Percentiles rank a stretch among this genome's conserved stretches.
Evolutionary conservation across 2,113 vertebrate genomes (phyloP).

Genomic region (Craseonycteris thonglongyai): DNA sequence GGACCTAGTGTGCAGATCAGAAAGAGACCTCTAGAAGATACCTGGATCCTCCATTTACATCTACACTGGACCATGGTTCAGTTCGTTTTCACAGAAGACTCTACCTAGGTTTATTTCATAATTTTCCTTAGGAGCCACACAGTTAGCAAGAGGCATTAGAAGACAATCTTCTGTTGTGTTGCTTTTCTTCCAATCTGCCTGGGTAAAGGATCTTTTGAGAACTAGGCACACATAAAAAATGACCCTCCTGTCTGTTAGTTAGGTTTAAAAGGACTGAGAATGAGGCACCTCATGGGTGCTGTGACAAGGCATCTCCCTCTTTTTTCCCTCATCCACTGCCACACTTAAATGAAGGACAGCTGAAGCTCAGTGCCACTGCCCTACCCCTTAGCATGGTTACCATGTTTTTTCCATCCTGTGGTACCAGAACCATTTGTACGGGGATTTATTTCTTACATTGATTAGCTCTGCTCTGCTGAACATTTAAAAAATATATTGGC

Average conservation of each 20-base stretch:
- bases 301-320: neutral
- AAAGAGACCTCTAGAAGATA: neutral
- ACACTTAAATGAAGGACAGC: neutral
- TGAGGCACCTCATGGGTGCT: neutral
- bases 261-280: neutral
- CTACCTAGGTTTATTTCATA: neutral
- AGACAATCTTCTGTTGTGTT: neutral
- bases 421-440: neutral
- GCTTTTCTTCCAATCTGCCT: neutral
- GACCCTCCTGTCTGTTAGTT: neutral
- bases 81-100: neutral
- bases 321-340: neutral
- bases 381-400: accelerated
- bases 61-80: neutral
- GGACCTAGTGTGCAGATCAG: neutral
- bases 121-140: neutral
- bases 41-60: neutral
- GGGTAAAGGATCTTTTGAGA: neutral
- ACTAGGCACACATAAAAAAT: neutral
- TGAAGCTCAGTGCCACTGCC: accelerated
- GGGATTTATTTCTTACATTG: neutral
- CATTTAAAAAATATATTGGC: neutral
- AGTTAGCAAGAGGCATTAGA: neutral
- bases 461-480: neutral
- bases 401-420: neutral